These are phyloP conservation scores for Neomonachus schauinslandi DNA, from an alignment of 2,113 vertebrate species.

Conservation along the genomic window DNA sequence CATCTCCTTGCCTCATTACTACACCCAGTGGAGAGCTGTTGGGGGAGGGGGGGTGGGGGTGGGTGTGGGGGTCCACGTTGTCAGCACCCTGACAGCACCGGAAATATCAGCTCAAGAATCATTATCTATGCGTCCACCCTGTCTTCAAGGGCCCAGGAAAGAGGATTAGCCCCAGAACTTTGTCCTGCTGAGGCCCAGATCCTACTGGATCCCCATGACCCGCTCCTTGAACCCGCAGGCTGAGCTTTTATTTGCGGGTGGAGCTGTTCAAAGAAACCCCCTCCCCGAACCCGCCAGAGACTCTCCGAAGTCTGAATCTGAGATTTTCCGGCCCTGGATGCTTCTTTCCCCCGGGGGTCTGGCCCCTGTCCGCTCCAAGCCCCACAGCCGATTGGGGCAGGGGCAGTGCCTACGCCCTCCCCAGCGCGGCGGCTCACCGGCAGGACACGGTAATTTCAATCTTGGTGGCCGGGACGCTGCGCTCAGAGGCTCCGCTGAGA, in stretches of 20 bases:
- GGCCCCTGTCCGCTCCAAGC: background rate
- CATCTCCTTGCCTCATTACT: background rate
- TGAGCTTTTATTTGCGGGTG: background rate
- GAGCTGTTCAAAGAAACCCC: background rate
- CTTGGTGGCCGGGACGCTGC: slow-evolving; percentile 95
- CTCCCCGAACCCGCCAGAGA: background rate
- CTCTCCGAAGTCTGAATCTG: background rate
- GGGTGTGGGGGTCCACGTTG: background rate
- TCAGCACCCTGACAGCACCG: slow-evolving; percentile 57
- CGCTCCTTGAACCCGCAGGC: background rate
- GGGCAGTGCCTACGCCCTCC: slow-evolving; percentile 44
- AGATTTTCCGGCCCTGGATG: background rate
- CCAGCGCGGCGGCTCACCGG: slow-evolving; percentile 87
- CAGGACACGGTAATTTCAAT: slow-evolving; percentile 96
- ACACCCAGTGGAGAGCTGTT: background rate
- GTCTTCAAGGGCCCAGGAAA: background rate
- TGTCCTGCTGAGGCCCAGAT: background rate
- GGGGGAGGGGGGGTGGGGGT: background rate
- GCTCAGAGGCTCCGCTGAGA: slow-evolving; percentile 90
- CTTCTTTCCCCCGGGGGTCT: background rate
- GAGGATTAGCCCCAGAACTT: slow-evolving; percentile 64
- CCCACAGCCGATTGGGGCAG: background rate
- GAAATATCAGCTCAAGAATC: background rate
- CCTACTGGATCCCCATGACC: background rate
- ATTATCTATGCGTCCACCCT: background rate